phyloP scores from a whole-genome alignment of 2,113 vertebrate species.

The Mormyrus lacerda region DNA sequence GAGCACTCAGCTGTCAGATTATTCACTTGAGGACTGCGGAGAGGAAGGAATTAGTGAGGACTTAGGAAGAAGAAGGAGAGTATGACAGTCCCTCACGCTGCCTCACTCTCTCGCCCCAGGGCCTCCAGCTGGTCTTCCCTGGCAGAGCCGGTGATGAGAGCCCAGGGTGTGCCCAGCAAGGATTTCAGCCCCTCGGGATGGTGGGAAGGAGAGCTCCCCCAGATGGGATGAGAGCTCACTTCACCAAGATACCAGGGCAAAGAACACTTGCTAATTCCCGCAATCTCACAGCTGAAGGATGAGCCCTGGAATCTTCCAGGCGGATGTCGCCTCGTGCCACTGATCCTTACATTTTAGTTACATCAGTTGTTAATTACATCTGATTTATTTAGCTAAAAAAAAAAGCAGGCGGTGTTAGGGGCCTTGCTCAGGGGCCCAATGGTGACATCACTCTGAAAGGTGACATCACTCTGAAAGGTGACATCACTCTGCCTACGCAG shows the following conservation, averaged over 20 bases:
- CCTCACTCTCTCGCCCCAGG: background rate
- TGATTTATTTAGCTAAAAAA: background rate
- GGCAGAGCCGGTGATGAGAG: background rate
- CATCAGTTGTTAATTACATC: background rate
- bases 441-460: background rate
- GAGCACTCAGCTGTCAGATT: background rate
- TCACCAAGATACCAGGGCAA: background rate
- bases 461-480: too few relatives aligned
- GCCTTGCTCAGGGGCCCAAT: background rate
- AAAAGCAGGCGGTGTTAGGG: background rate
- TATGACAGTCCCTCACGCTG: background rate
- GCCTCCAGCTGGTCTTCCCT: background rate
- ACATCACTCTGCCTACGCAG: background rate
- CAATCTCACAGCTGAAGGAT: background rate
- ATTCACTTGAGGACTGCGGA: background rate
- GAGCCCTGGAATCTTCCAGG: background rate
- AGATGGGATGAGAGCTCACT: background rate
- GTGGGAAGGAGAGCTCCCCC: background rate
- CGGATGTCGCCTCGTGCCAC: background rate
- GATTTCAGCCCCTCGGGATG: background rate
- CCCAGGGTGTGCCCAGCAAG: background rate
- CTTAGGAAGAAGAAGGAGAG: background rate
- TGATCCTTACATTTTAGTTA: background rate
- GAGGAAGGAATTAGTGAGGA: background rate
- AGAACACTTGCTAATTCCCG: background rate